These are phyloP conservation scores for Leuciscus waleckii DNA, from an alignment of 2,797 vertebrate genomes.

Conservation along the genomic window DNA sequence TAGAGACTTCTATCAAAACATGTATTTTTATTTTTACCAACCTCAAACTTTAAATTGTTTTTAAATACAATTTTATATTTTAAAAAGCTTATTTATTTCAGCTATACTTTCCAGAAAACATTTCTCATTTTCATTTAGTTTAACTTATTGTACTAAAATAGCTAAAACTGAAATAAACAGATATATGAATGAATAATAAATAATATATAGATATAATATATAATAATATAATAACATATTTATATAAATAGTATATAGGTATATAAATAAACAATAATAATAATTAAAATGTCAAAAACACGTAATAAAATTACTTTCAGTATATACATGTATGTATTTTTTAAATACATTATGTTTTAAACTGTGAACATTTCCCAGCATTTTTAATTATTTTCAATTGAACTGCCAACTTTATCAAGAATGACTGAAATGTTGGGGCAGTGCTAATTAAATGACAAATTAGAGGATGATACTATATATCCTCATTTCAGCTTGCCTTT, in stretches of 20 bases:
- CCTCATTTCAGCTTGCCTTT: neutral
- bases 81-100: neutral
- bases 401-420: neutral
- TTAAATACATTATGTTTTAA: neutral
- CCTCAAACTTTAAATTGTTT: no score
- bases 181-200: no score
- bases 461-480: constrained; percentile 11
- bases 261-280: no score
- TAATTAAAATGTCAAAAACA: no score
- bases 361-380: neutral
- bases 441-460: constrained; percentile 32
- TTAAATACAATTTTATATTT: neutral
- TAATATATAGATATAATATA: no score
- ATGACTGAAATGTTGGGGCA: neutral
- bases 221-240: no score
- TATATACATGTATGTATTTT: neutral
- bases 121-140: neutral
- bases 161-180: no score
- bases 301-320: no score
- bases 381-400: neutral
- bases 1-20: neutral
- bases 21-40: no score
- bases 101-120: neutral
- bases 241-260: no score
- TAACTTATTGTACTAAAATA: neutral